Conservation (phyloP, 2,797 vertebrate genomes). For the Muraenolepis orangiensis region DNA sequence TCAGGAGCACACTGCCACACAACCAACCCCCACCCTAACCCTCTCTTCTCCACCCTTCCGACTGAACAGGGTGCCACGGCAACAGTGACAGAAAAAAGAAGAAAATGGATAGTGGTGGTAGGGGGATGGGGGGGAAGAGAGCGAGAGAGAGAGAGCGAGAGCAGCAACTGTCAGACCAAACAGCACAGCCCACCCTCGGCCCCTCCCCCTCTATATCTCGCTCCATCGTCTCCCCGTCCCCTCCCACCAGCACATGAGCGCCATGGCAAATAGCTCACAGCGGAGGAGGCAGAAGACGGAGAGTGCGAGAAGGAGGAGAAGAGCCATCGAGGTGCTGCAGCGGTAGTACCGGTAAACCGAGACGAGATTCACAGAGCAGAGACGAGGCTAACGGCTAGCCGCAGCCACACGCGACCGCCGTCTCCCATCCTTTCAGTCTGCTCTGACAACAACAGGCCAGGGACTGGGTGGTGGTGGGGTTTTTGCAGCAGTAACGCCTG, state of each 20-base stretch:
- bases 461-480: background rate
- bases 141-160: background rate
- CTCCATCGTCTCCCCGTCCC: background rate
- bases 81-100: conserved; percentile 17
- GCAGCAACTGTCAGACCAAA: conserved; percentile 41
- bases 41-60: conserved; percentile 23
- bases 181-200: conserved; percentile 15
- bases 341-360: background rate
- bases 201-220: conserved; percentile 7
- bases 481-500: background rate
- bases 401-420: conserved; percentile 7
- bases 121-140: background rate
- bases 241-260: conserved; percentile 11
- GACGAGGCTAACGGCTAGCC: background rate
- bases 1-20: conserved; percentile 49
- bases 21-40: background rate
- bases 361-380: background rate
- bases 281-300: conserved; percentile 21
- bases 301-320: conserved; percentile 1
- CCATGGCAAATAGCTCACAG: conserved; percentile 14
- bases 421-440: background rate
- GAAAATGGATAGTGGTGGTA: background rate
- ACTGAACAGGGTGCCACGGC: conserved; percentile 61
- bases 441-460: conserved; percentile 18
- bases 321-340: background rate